Evolutionary conservation across 2,888 invertebrate genomes (phyloP), one percentile per base, ranked within the genome.

Genomic region (Bruchidius siliquastri): DNA sequence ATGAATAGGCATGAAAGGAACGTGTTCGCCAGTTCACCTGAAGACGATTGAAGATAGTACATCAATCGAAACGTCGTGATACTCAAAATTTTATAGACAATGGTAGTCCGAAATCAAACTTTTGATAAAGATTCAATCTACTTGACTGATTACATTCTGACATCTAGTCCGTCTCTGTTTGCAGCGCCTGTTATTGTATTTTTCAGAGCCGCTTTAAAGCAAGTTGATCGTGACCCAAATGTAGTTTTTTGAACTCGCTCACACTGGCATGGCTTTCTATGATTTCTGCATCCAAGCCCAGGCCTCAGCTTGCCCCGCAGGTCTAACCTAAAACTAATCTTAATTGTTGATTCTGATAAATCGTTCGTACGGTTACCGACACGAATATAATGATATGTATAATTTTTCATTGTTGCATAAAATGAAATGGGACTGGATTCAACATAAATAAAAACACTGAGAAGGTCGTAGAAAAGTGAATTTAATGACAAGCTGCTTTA

Each of bases 201-300:
- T 74, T 72, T 72, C 74, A 72, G 74, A 72, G 72, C 69, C 67
- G 72, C 71, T 71, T 21, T 72, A 75, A 75, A 77, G 74, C 76
- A 74, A 74, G 79, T 77, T 79, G 80, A 81, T 81, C 80, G 78
- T 81, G 81, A 81, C 81, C 81, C 79, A 81, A 78, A 80, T 81
- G 81, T 78, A 75, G 81, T 81, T 80, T 81, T 80, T 81, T 81
- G 81, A 81, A 81, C 80, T 78, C 77, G 77, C 78, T 72, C 49
- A 13, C 49, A 13, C 49, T 49, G 10, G 72, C 70, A 70, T 70
- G 74, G 74, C 74, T 71, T 32, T 18, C 69, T 22, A 69, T 69
- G 22, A 69, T 69, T 69, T 69, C 69, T 49, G 49, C 49, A 18
- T 49, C 18, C 26, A 2, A 26, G 26, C 26, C 26, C 26, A n/a